A percentile compares a stretch with the other conserved stretches of the same genome.
Evolutionary conservation across 1,140 invertebrate genomes (phyloP).

Genomic region (Drosophila tani): DNA sequence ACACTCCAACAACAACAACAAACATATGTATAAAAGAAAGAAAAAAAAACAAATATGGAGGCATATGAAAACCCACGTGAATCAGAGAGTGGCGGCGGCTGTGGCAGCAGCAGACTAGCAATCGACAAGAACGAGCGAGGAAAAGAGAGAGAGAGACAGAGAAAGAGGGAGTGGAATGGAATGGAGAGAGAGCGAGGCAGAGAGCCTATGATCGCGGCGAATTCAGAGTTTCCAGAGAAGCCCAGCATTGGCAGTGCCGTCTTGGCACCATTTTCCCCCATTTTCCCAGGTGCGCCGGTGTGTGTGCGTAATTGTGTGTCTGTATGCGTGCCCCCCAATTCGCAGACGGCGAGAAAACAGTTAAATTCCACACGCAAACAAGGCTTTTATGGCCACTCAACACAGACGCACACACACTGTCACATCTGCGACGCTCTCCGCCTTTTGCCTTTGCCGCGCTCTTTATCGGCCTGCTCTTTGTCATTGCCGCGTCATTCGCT

Average conservation of each 20-base stretch:
- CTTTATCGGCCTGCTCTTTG: conserved; percentile 49
- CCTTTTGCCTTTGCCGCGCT: conserved; percentile 46
- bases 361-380: conserved; percentile 45
- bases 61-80: conserved; percentile 76
- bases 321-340: conserved; percentile 34
- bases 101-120: conserved; percentile 22
- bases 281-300: conserved; percentile 58
- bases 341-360: conserved; percentile 41
- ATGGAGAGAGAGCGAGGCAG: conserved; percentile 34
- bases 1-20: conserved; percentile 41
- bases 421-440: conserved; percentile 20
- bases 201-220: conserved; percentile 68
- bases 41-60: conserved; percentile 22
- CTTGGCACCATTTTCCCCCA: conserved; percentile 48
- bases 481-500: conserved; percentile 64
- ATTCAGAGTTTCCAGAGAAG: conserved; percentile 71
- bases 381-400: conserved; percentile 40
- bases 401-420: conserved; percentile 25
- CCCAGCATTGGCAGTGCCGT: conserved; percentile 41
- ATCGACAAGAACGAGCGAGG: conserved; percentile 55
- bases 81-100: conserved; percentile 62
- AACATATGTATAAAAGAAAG: neutral
- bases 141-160: conserved; percentile 25
- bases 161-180: conserved; percentile 35
- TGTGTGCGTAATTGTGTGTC: conserved; percentile 29